Base-by-base conservation (phyloP, 2,797 vertebrate species). In the Prunella strophiata region DNA sequence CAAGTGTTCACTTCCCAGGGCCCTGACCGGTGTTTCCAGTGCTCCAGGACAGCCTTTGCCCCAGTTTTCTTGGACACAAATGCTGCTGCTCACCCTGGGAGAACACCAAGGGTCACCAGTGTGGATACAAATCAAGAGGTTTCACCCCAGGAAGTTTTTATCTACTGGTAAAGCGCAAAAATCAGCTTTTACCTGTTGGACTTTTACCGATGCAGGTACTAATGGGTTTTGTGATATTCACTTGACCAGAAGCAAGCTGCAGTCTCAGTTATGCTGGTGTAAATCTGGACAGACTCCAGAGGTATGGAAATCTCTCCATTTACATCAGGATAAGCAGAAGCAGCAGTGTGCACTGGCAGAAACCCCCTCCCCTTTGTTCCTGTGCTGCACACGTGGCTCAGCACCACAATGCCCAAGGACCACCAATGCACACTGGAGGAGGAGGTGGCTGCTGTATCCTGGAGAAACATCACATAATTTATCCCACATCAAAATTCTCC, bases 381-480 rank as follows among this genome's bases (percentile, higher is more conserved):
- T 34, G 9, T 21, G 36, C 77, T 48, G 18, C 59, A 15, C 3
- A 1, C 2, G 1, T 11, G 22, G 50, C 32, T 59, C 29, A 54
- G 57, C 59, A 48, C 62, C 23, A 45, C 1, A 1, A n/a, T 0
- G 1, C 34, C 38, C 25, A 30, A 4, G 17, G 59, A 54, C 57
- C 51, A 48, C 6, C 1, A 3, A 16, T 75, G 61, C 50, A 63
- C 14, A 19, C 19, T 48, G 34, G 55, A 65, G 51, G 59, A 82
- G 29, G 45, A 6, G 27, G 40, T 19, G 23, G 61, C 54, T 81
- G 54, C 74, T 94, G 72, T 12, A 8, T 59, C 42, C 75, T 43
- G 45, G 55, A 79, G 52, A 17, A 87, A 43, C 1, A 2, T 45
- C 32, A 61, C 50, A 4, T 74, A 43, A 85, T 45, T 90, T 78